phyloP scores from a whole-genome alignment of 2,888 invertebrate species.

The Noctua pronuba region DNA sequence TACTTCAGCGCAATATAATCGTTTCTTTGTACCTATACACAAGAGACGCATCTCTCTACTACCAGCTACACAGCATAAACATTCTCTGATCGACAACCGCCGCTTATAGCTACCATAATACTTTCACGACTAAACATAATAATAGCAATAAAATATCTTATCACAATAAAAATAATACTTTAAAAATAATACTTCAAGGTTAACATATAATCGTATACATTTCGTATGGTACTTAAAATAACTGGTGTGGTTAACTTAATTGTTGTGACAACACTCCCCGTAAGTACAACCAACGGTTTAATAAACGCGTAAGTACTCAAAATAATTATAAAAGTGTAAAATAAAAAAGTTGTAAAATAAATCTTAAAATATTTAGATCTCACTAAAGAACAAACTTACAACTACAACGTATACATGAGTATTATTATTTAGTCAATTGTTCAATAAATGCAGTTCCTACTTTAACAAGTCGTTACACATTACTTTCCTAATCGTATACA shows the following conservation, averaged over 20 bases:
- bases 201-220: constrained; percentile 87
- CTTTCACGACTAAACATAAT: constrained; percentile 84
- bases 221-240: constrained; percentile 75
- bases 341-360: constrained; percentile 73
- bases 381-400: constrained; percentile 87
- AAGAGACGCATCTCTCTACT: constrained; percentile 81
- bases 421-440: constrained; percentile 86
- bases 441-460: constrained; percentile 88
- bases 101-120: constrained; percentile 87
- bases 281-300: constrained; percentile 76
- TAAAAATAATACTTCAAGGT: constrained; percentile 88
- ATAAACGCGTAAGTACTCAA: constrained; percentile 79
- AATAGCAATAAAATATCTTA: constrained; percentile 87
- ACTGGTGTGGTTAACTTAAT: constrained; percentile 76
- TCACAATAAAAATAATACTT: constrained; percentile 90
- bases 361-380: constrained; percentile 82
- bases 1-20: constrained; percentile 88
- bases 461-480: constrained; percentile 81
- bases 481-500: constrained; percentile 87
- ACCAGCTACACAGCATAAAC: constrained; percentile 88
- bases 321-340: constrained; percentile 72
- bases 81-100: constrained; percentile 82
- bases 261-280: constrained; percentile 73
- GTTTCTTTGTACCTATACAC: constrained; percentile 89
- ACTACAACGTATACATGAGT: constrained; percentile 89